Percentiles rank a stretch among this genome's conserved stretches.
Conservation (phyloP, 2,797 vertebrate genomes). For the Distichodus sexfasciatus region DNA sequence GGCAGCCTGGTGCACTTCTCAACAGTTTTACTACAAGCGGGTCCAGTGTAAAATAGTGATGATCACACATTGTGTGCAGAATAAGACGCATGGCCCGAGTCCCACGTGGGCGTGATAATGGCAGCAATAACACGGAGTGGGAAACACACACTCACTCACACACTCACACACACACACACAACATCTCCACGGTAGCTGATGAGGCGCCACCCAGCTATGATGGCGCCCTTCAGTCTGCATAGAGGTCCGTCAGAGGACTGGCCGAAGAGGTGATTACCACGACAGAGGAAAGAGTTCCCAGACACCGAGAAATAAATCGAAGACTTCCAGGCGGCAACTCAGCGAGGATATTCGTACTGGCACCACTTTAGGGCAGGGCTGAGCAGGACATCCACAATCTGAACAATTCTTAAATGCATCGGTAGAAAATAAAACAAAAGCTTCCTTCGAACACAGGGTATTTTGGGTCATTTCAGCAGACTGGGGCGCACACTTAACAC, state of each 20-base stretch:
- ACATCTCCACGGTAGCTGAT: neutral
- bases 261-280: no score
- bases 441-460: no score
- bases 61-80: conserved; percentile 1
- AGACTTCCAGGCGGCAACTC: no score
- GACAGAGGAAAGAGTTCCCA: neutral
- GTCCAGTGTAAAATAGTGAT: conserved; percentile 18
- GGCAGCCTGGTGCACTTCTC: conserved; percentile 12
- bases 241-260: no score
- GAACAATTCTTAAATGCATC: no score
- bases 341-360: no score
- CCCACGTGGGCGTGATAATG: conserved; percentile 35
- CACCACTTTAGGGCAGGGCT: no score
- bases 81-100: conserved; percentile 5
- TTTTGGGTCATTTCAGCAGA: no score
- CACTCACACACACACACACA: neutral
- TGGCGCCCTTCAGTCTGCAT: neutral
- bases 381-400: no score
- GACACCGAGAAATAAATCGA: neutral
- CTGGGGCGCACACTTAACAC: no score
- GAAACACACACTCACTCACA: neutral
- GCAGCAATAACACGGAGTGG: conserved; percentile 19
- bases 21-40: neutral
- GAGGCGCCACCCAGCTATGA: neutral
- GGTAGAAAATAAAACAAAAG: no score